These are phyloP conservation scores for Ptyas mucosa DNA, from an alignment of 2,113 vertebrate species.

Conservation along the genomic window DNA sequence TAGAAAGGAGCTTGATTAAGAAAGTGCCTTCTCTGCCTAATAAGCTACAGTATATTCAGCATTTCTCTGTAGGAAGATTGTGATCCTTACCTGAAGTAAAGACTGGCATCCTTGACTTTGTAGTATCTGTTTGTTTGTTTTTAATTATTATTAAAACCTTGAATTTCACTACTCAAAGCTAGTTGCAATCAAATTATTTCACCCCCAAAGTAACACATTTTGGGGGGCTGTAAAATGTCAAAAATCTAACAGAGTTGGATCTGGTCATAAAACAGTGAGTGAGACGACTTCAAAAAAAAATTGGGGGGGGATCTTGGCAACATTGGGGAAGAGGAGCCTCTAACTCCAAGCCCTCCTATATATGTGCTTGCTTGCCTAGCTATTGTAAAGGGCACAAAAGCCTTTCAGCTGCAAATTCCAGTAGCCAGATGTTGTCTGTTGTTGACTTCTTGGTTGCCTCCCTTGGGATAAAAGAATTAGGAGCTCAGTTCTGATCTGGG, in stretches of 20 bases:
- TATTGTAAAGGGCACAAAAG: constrained; percentile 18
- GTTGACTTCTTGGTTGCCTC: neutral
- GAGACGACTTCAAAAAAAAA: neutral
- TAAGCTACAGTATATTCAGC: neutral
- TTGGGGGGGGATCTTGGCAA: neutral
- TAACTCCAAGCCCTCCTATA: neutral
- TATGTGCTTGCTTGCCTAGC: neutral
- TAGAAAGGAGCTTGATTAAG: neutral
- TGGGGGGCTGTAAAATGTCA: neutral
- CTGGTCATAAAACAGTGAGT: neutral
- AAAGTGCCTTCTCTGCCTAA: neutral
- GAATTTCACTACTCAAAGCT: neutral
- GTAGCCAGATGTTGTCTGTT: neutral
- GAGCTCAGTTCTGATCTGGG: neutral
- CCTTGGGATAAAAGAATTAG: constrained; percentile 18
- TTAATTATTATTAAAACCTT: neutral
- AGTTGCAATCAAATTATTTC: neutral
- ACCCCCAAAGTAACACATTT: neutral
- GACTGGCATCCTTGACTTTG: neutral
- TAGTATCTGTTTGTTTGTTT: neutral
- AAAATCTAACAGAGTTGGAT: neutral
- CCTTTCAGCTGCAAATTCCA: constrained; percentile 19
- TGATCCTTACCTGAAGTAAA: neutral
- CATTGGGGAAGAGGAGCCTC: neutral
- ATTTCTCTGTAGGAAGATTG: neutral